Evolutionary conservation across 2,888 invertebrate species (phyloP), one percentile per base, ranked within the genome.

Genomic region (Anthophora plumipes): DNA sequence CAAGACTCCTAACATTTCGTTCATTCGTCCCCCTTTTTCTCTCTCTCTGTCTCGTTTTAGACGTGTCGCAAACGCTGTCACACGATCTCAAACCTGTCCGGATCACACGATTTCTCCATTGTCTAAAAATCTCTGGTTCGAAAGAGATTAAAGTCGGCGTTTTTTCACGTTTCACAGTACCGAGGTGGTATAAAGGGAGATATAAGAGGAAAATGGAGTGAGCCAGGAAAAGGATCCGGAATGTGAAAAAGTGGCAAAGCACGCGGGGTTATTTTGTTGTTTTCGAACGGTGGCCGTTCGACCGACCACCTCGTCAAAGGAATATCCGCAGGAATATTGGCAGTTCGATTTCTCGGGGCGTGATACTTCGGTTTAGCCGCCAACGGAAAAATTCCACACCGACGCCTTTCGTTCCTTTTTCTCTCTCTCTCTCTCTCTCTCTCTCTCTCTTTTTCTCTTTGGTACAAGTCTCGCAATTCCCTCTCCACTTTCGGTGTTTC

Each of bases 191-290:
- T 20, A 20, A 68, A 76, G 57, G 54, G 70, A 46, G 74, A 68
- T 39, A 59, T 17, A 41, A 25, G 52, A 48, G 48, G 69, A 43
- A 64, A 73, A 74, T 77, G 37, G 31, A 48, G 54, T 69, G 25
- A 66, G 57, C 31, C 4, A 3, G 74, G 46, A 57, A 9, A 14
- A 9, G 14, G 31, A 31, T 14, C 11, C 14, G 14, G 22, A 12
- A 31, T 14, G 37, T 12, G 37, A 17, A 48, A 50, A 37, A 48
- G 84, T 76, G 80, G 78, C 61, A 76, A 71, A 64, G 68, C 66
- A 59, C 22, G 25, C 46, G 63, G n/a, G 78, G 69, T 78, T 74
- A 77, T 84, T 87, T 87, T 74, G 82, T 61, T 67, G 78, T 64
- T 69, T 87, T 73, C 71, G 74, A 67, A 74, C n/a, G 22, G 8